Percentiles rank a stretch among this genome's conserved stretches.
Evolutionary conservation across 2,888 invertebrate species (phyloP).

Genomic region (Orthonevra nobilis): DNA sequence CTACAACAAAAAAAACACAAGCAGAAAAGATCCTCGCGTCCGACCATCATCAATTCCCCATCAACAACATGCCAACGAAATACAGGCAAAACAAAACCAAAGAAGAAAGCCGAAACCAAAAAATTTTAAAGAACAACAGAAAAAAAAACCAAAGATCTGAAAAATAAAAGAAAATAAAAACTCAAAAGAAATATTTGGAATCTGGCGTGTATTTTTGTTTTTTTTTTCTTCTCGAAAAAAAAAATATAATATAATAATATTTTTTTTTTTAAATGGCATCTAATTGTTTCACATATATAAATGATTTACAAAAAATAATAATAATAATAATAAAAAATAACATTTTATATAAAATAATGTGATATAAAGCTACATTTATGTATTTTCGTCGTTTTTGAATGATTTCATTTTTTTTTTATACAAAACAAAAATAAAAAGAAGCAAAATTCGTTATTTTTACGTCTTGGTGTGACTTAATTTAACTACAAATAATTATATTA

Average conservation of each 20-base stretch:
- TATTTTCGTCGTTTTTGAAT: slow-evolving; percentile 47
- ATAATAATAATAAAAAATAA: slow-evolving; percentile 31
- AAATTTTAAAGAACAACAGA: not conserved
- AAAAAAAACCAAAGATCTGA: slow-evolving; percentile 51
- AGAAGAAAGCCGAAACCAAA: slow-evolving; percentile 24
- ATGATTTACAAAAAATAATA: slow-evolving; percentile 56
- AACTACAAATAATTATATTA: slow-evolving; percentile 53
- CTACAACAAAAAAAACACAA: slow-evolving; percentile 51
- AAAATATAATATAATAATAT: no score
- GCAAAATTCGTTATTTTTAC: slow-evolving; percentile 63
- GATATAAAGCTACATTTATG: slow-evolving; percentile 36
- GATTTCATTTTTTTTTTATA: slow-evolving; percentile 36
- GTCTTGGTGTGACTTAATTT: slow-evolving; percentile 62
- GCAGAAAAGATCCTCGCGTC: slow-evolving; percentile 50
- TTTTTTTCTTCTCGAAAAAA: slow-evolving; percentile 54
- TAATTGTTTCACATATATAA: slow-evolving; percentile 43
- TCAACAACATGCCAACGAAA: slow-evolving; percentile 17
- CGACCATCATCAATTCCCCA: slow-evolving; percentile 34
- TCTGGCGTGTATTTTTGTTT: slow-evolving; percentile 56
- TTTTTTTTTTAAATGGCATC: slow-evolving; percentile 63
- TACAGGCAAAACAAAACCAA: slow-evolving; percentile 10
- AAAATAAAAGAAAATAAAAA: slow-evolving; percentile 47
- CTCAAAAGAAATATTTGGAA: slow-evolving; percentile 46
- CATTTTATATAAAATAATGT: slow-evolving; percentile 14
- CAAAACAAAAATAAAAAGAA: slow-evolving; percentile 35